Evolutionary conservation across 2,888 invertebrate genomes (phyloP).

Genomic region (Carabus problematicus): DNA sequence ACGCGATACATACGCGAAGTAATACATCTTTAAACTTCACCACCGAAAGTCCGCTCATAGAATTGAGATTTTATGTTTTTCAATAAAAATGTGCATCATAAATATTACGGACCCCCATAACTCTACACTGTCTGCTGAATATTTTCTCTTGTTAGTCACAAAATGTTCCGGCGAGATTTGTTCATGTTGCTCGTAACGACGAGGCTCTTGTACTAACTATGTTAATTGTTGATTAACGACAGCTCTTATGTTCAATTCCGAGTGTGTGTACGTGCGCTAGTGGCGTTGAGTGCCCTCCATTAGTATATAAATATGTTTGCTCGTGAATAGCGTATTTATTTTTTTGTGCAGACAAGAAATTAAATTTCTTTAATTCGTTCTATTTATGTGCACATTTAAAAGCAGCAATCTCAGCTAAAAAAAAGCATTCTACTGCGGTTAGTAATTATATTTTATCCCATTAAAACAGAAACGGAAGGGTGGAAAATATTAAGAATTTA

Average conservation of each 20-base stretch:
- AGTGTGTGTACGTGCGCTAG: neutral
- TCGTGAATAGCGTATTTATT: neutral
- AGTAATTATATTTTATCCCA: too few species aligned
- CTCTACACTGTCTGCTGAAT: neutral
- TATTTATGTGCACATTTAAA: too few species aligned
- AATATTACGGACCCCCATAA: neutral
- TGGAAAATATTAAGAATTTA: too few species aligned
- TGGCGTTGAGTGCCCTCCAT: neutral
- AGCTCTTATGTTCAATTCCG: neutral
- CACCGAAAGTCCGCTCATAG: neutral
- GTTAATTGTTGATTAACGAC: neutral
- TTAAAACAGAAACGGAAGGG: too few species aligned
- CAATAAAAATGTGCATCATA: conserved; percentile 8
- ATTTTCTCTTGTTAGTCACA: neutral
- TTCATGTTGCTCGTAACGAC: neutral
- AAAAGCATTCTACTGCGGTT: too few species aligned
- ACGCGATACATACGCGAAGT: neutral
- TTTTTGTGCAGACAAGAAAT: too few species aligned
- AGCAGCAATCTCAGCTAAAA: too few species aligned
- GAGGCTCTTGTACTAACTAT: neutral
- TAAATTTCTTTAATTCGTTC: too few species aligned
- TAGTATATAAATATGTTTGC: neutral
- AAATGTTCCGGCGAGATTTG: neutral
- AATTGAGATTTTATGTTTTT: neutral
- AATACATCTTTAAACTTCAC: neutral